Evolutionary conservation across 1,140 invertebrate species (phyloP), one percentile per base, ranked within the genome.

Genomic region (Drosophila bocki): DNA sequence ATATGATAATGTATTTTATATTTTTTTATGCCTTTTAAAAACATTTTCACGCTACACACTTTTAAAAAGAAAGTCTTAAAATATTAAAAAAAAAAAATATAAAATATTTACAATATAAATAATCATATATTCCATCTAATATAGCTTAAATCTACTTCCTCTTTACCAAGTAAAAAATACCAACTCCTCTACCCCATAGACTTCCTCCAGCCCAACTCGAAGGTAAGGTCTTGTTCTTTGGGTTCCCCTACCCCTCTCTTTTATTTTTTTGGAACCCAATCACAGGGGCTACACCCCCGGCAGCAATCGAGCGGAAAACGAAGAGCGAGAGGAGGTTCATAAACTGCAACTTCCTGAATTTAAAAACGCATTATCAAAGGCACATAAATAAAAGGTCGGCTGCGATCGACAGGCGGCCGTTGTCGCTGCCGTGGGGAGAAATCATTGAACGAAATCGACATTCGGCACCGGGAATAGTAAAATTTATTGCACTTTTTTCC

Each of bases 401-500:
- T 61, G 48, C 64, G 64, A 67, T 68, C 63, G 61, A 65, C 71
- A 50, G 50, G 53, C 56, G 50, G 68, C 57, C 60, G 67, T 78
- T 78, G 76, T 61, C 70, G 61, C 41, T 76, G 60, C 70, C 60
- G 19, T 48, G 57, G 76, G 64, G 60, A 77, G 75, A 79, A 80
- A 82, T 76, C 67, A 80, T 82, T 79, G 69, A 82, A 86, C 82
- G 65, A 68, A 82, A 78, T 82, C 83, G 82, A 86, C 65, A 82
- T 71, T 67, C 62, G 62, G 69, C 62, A 68, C 50, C 60, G 53
- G 71, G 50, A 57, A 78, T 85, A 59, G 78, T 78, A 71, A 79
- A 85, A 85, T 86, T 86, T 87, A 87, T 86, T 86, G 82, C 82
- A 86, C 70, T 76, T 79, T 86, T 86, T 86, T 86, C 64, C 82